These are phyloP conservation scores for Dendrophyllia cribrosa DNA, from an alignment of 64 coral and sea anemone genomes.

Conservation along the genomic window DNA sequence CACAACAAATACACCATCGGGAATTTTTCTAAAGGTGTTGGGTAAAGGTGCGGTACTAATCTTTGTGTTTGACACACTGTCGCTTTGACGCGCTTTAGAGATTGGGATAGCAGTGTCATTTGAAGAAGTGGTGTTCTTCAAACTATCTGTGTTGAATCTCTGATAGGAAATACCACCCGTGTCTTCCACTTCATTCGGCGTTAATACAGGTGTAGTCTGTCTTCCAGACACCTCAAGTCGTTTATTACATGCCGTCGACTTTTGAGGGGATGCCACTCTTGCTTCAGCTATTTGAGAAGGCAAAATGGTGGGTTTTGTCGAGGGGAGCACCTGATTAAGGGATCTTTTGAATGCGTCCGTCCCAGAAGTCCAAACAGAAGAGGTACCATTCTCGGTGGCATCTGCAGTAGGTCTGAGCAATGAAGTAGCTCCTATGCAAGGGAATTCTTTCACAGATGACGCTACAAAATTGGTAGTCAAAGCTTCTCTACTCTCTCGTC, in stretches of 20 bases:
- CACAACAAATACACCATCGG: background rate
- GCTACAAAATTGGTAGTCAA: background rate
- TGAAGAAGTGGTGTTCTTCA: background rate
- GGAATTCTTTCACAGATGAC: background rate
- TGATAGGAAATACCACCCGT: no score
- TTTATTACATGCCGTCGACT: background rate
- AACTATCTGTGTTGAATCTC: no score
- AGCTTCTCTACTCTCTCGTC: background rate
- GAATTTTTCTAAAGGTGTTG: background rate
- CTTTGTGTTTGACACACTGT: background rate
- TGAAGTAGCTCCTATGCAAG: background rate
- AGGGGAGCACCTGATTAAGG: background rate
- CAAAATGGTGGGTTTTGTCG: background rate
- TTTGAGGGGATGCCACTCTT: background rate
- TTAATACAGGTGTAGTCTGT: background rate
- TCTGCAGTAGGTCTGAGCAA: background rate
- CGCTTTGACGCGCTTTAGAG: background rate
- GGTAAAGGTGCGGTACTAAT: background rate
- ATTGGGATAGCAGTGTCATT: background rate
- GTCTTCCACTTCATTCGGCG: no score
- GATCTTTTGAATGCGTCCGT: background rate
- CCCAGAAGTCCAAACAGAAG: background rate
- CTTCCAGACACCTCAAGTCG: background rate
- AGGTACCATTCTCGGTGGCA: background rate
- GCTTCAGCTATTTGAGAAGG: background rate